Evolutionary conservation across 2,113 vertebrate species (phyloP).

Genomic region (Poeciliopsis prolifica): DNA sequence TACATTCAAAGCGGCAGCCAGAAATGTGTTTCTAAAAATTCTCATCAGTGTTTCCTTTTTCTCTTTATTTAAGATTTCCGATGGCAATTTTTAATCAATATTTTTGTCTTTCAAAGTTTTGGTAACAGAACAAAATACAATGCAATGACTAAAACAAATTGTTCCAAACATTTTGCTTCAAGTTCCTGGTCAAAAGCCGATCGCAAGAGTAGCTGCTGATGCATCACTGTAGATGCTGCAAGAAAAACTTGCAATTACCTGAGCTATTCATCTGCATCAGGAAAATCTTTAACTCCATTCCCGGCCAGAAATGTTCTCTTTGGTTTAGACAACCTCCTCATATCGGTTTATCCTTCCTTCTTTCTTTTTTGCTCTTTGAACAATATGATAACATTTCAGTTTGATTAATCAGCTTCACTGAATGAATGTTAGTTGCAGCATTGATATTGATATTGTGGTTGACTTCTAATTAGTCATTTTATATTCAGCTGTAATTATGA

Average conservation of each 20-base stretch:
- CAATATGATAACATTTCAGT: neutral
- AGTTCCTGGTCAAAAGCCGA: neutral
- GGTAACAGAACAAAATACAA: neutral
- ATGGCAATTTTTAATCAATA: neutral
- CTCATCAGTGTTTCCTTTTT: neutral
- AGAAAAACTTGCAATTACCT: slow-evolving; percentile 17
- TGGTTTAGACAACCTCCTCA: neutral
- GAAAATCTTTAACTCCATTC: slow-evolving; percentile 6
- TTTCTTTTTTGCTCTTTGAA: slow-evolving; percentile 1
- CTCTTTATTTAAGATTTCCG: neutral
- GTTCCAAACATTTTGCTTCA: neutral
- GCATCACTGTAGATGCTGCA: neutral
- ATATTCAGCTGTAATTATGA: neutral
- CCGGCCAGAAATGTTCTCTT: neutral
- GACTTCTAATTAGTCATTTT: neutral
- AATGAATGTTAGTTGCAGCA: neutral
- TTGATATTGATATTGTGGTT: neutral
- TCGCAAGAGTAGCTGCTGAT: slow-evolving; percentile 2
- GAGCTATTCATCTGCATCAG: neutral
- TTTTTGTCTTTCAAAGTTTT: neutral
- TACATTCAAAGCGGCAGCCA: neutral
- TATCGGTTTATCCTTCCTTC: neutral
- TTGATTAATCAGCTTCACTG: neutral
- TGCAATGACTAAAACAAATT: neutral
- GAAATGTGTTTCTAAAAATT: neutral